A percentile compares a stretch with the other conserved stretches of the same genome.
These are phyloP conservation scores for Ammodytes dubius DNA, from an alignment of 2,113 vertebrate genomes.

Conservation along the genomic window DNA sequence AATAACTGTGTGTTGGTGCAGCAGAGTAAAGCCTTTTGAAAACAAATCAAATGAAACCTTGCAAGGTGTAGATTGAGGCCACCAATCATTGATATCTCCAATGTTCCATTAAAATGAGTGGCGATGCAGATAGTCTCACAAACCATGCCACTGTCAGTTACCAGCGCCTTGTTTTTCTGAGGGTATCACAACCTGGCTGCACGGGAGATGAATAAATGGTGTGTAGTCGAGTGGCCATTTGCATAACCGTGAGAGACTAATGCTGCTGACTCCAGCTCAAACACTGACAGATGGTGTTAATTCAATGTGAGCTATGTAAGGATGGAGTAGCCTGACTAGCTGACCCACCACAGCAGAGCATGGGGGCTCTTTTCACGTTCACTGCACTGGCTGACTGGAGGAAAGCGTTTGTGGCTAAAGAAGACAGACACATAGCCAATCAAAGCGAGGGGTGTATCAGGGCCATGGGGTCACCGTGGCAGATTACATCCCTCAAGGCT, in stretches of 20 bases:
- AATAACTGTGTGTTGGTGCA: neutral
- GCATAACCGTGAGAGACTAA: conserved; percentile 51
- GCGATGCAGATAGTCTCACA: conserved; percentile 12
- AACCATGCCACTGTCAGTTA: conserved; percentile 45
- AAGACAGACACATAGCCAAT: conserved; percentile 48
- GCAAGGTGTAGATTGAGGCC: neutral
- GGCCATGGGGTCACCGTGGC: conserved; percentile 34
- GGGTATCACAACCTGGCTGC: neutral
- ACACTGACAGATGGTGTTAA: conserved; percentile 68
- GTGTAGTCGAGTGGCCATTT: conserved; percentile 42
- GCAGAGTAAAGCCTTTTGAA: neutral
- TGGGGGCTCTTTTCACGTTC: conserved; percentile 9
- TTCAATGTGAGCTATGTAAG: conserved; percentile 64
- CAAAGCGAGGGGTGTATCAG: conserved; percentile 32
- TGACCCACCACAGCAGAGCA: conserved; percentile 39
- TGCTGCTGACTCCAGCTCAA: conserved; percentile 72
- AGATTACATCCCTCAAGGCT: conserved; percentile 68
- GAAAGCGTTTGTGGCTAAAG: conserved; percentile 10
- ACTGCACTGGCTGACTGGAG: neutral
- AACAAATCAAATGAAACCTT: conserved; percentile 8
- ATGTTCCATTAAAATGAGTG: conserved; percentile 46
- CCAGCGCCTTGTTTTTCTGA: conserved; percentile 25
- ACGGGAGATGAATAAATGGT: conserved; percentile 45
- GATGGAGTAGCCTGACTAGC: conserved; percentile 28
- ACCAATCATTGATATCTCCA: conserved; percentile 1